These are phyloP conservation scores for Tenthredo scrophulariae DNA, from an alignment of 2,888 invertebrate species.

Conservation along the genomic window DNA sequence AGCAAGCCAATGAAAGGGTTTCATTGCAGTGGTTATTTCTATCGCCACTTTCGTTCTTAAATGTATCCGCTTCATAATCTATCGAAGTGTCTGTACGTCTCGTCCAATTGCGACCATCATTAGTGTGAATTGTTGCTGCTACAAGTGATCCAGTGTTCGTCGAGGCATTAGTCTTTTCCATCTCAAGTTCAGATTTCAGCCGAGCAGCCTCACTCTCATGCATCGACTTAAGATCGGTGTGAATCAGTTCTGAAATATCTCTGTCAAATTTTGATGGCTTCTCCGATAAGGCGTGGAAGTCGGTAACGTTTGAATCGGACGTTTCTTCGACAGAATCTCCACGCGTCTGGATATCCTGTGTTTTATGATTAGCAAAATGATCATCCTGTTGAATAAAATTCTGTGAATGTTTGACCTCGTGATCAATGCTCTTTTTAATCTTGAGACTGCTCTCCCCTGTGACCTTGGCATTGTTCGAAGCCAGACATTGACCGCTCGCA, in stretches of 20 bases:
- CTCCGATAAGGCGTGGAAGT: conserved; percentile 60
- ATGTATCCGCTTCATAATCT: neutral
- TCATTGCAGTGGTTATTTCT: conserved; percentile 47
- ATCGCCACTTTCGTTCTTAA: neutral
- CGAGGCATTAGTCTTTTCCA: conserved; percentile 38
- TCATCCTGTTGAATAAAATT: conserved; percentile 20
- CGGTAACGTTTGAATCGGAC: conserved; percentile 59
- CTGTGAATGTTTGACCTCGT: conserved; percentile 16
- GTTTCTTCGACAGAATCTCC: conserved; percentile 4
- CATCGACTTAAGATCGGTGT: conserved; percentile 74
- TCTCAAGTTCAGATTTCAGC: conserved; percentile 74
- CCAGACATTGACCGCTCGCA: conserved; percentile 12
- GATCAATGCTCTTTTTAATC: conserved; percentile 39
- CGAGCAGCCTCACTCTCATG: conserved; percentile 79
- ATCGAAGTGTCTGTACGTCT: conserved; percentile 18
- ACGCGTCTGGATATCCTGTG: neutral
- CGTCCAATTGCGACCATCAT: neutral
- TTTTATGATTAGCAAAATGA: neutral
- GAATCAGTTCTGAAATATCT: conserved; percentile 67
- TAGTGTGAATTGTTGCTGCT: neutral
- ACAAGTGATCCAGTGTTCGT: conserved; percentile 33
- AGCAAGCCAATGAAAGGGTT: conserved; percentile 64
- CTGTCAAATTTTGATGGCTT: conserved; percentile 74
- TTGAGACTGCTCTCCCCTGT: conserved; percentile 29
- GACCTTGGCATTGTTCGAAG: conserved; percentile 18